Evolutionary conservation across 2,113 vertebrate species (phyloP), one percentile per base, ranked within the genome.

Genomic region (Toxotes chatareus): DNA sequence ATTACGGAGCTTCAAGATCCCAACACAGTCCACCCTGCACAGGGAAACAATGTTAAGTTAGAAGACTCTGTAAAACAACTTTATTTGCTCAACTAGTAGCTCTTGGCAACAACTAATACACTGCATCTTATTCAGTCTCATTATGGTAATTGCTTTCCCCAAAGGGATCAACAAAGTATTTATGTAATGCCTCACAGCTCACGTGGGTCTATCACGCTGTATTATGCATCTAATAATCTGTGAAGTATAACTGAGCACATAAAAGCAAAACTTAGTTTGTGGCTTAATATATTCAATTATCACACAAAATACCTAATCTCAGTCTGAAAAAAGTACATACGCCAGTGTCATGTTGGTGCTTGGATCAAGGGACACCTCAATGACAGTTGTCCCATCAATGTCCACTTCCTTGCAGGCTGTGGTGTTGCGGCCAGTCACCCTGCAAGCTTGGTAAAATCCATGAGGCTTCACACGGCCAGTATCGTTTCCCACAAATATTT

Each of bases 381-480:
- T 99, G 82, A 99, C 98, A 0, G 97, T 99, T 27, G 98, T 99
- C 36, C 98, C 97, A 85, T 98, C 97, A 7, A 99, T 96, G 83
- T 99, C 97, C 80, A 99, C 96, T 91, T 99, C 98, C 90, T 97
- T 98, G 90, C 98, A 99, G 80, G 98, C 96, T 3, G 97, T 99
- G 47, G 98, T 99, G 94, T 99, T 99, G 78, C 98, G 96, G 42
- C 98, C 98, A 0, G 98, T 99, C 4, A 99, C 98, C 47, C 97
- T 93, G 89, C 98, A 99, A 40, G 98, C 98, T 93, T 99, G 98
- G 92, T 99, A 99, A 95, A 99, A 99, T 23, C 98, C 98, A n/a
- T 99, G 98, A 0, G 98, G 98, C 87, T 98, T 99, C 88, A 99
- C 97, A 3, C 98, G 96, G 1, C 98, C 98, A 0, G 97, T 93